Evolutionary conservation across 1,140 invertebrate species (phyloP).

Genomic region (Heliconius hermathena): DNA sequence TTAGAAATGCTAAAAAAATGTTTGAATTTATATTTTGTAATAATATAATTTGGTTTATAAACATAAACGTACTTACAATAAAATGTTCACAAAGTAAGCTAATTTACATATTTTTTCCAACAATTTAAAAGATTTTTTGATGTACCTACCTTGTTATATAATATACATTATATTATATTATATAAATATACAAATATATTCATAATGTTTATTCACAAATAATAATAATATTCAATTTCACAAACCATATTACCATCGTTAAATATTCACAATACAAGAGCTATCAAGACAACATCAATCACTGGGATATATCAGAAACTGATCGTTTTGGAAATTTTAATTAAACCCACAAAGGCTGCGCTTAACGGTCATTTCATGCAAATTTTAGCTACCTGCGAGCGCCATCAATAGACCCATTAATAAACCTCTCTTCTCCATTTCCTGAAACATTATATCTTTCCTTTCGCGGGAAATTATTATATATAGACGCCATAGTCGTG

Average conservation of each 20-base stretch:
- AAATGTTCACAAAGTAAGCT: too few species aligned
- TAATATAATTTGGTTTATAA: too few species aligned
- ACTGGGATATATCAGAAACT: slow-evolving; percentile 49
- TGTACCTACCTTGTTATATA: too few species aligned
- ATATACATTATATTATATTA: too few species aligned
- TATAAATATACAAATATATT: too few species aligned
- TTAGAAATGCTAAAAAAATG: too few species aligned
- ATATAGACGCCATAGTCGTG: too few species aligned
- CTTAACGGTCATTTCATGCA: slow-evolving; percentile 66
- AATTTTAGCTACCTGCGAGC: slow-evolving; percentile 50
- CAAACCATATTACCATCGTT: slow-evolving; percentile 15
- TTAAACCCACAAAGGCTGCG: slow-evolving; percentile 52
- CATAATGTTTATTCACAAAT: too few species aligned
- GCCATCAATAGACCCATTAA: slow-evolving; percentile 49
- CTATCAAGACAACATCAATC: slow-evolving; percentile 57
- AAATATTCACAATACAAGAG: slow-evolving; percentile 31
- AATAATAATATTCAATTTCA: not conserved
- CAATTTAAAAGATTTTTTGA: too few species aligned
- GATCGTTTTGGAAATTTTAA: slow-evolving; percentile 58
- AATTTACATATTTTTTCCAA: too few species aligned
- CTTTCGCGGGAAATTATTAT: slow-evolving; percentile 3
- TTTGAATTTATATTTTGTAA: too few species aligned
- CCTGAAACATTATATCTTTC: slow-evolving; percentile 18
- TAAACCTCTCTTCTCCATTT: slow-evolving; percentile 35
- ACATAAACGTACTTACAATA: too few species aligned